These are phyloP conservation scores for Lophius piscatorius DNA, from an alignment of 2,113 vertebrate genomes.

Conservation along the genomic window DNA sequence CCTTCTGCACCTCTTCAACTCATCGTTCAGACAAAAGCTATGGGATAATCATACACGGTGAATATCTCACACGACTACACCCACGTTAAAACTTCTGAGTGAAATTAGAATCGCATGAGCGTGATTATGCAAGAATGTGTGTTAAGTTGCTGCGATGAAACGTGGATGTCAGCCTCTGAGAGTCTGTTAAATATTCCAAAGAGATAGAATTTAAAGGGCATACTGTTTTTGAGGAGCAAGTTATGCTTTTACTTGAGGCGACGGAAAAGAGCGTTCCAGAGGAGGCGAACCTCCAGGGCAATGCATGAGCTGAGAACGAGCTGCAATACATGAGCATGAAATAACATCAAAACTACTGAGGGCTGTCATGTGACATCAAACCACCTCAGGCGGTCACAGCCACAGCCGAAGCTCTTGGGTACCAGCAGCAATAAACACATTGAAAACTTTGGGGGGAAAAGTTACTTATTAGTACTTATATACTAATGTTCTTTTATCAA, in stretches of 20 bases:
- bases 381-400: constrained; percentile 5
- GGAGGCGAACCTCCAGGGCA: constrained; percentile 13
- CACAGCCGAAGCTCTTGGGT: neutral
- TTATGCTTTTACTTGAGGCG: constrained; percentile 19
- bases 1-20: too few relatives aligned
- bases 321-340: constrained; percentile 1
- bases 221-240: too few relatives aligned
- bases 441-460: too few relatives aligned
- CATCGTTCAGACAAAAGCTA: too few relatives aligned
- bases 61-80: too few relatives aligned
- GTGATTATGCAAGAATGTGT: neutral
- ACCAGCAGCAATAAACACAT: neutral
- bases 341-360: neutral
- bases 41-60: too few relatives aligned
- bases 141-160: constrained; percentile 11
- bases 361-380: constrained; percentile 11
- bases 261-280: neutral
- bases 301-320: neutral
- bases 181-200: constrained; percentile 6
- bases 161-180: constrained; percentile 11
- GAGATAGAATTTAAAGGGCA: too few relatives aligned
- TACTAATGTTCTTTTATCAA: neutral
- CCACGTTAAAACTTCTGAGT: too few relatives aligned
- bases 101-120: constrained; percentile 8
- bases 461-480: too few relatives aligned